phyloP scores from a whole-genome alignment of 2,113 vertebrate species.

The cattle (Bos taurus) region DNA sequence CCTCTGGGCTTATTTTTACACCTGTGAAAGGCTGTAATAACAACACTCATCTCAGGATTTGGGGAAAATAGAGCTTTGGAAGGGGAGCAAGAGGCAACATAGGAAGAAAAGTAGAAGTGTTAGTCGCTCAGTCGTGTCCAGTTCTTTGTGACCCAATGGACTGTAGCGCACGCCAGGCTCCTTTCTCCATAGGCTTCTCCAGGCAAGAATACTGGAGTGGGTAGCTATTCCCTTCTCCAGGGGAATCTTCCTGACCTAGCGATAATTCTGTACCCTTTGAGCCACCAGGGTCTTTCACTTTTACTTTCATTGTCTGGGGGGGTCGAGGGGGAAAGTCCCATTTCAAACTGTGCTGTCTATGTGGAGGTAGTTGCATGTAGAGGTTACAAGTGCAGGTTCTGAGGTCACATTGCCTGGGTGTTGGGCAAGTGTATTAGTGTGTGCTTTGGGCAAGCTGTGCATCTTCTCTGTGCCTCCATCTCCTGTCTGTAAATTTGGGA shows the following conservation, averaged over 20 bases:
- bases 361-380: not conserved
- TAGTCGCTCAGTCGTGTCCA: not conserved
- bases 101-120: not conserved
- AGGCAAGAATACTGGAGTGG: not conserved
- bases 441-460: not conserved
- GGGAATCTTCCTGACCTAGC: not conserved
- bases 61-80: not conserved
- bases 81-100: no score
- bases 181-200: not conserved
- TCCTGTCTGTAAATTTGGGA: not conserved
- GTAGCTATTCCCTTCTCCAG: not conserved
- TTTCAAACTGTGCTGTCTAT: rapidly evolving
- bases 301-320: not conserved
- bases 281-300: not conserved
- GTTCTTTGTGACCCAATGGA: not conserved
- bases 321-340: not conserved
- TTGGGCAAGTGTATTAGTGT: not conserved
- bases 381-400: no score
- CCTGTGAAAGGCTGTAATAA: not conserved
- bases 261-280: not conserved
- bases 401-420: not conserved
- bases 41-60: not conserved
- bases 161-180: not conserved
- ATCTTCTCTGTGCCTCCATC: not conserved
- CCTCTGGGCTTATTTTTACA: not conserved